Evolutionary conservation across 2,113 vertebrate genomes (phyloP), one percentile per base, ranked within the genome.

Genomic region (Hippocampus abdominalis): DNA sequence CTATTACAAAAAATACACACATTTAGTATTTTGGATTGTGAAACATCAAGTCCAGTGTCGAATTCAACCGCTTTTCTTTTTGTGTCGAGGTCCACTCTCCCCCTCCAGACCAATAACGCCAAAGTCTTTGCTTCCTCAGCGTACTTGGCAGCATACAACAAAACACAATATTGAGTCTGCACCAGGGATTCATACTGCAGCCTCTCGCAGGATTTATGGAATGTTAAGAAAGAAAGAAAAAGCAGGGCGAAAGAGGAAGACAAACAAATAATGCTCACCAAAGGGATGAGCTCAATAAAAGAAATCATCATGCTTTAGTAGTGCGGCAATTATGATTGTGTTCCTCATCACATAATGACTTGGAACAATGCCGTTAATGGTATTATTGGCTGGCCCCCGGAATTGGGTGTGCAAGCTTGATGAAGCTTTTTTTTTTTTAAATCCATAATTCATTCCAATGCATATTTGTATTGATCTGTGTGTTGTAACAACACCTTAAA

Each of bases 281-380:
- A 90, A 88, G 88, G 89, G 89, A 91, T 89, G 90, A 89, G 84
- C 84, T 90, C 87, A 90, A 87, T 90, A 81, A 84, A 79, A 89
- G 85, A 85, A 89, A 90, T 86, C 84, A 90, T 86, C 83, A 81
- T 83, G 82, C 70, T 54, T 92, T 89, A 90, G 90, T 91, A 88
- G 82, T 78, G 84, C 72, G 84, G 85, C 81, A 68, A 91, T 92
- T 92, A 92, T 92, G 89, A 88, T 90, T 90, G 88, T 92, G 90
- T 91, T 89, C 89, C 88, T 86, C 84, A 88, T 89, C 86, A 84
- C 87, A 89, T 92, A 91, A 91, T 90, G 89, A 92, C 86, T 91
- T 88, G 87, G 84, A 92, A 92, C 90, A 91, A 92, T 90, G 91
- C 85, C 83, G 87, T 91, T 93, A 93, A 93, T 93, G 90, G 89